phyloP scores from a whole-genome alignment of 2,113 vertebrate species.

The Oncorhynchus masou region DNA sequence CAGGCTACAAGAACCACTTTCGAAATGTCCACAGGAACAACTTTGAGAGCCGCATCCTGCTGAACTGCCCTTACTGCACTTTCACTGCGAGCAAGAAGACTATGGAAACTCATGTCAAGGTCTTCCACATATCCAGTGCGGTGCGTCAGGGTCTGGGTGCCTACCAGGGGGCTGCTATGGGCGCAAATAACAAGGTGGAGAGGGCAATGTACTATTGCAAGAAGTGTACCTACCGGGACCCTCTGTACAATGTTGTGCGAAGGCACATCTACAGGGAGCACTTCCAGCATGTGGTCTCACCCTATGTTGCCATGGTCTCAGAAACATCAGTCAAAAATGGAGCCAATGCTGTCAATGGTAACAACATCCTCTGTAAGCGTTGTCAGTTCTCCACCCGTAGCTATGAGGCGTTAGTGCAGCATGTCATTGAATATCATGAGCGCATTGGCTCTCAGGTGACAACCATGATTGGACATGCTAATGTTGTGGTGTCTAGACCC shows the following conservation, averaged over 20 bases:
- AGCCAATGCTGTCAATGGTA: constrained; percentile 76
- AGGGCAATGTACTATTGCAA: constrained; percentile 98
- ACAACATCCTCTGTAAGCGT: constrained; percentile 90
- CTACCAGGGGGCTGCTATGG: constrained; percentile 33
- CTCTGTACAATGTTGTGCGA: constrained; percentile 93
- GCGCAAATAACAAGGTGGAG: constrained; percentile 84
- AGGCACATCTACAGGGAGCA: constrained; percentile 99
- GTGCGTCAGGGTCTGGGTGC: constrained; percentile 74
- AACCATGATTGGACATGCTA: constrained; percentile 97
- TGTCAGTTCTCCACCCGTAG: constrained; percentile 95
- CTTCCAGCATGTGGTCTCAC: constrained; percentile 94
- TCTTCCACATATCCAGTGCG: constrained; percentile 89
- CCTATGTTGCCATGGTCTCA: constrained; percentile 87
- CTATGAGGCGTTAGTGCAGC: constrained; percentile 94
- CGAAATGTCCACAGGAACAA: constrained; percentile 95
- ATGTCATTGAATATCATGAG: constrained; percentile 96
- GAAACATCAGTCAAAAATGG: constrained; percentile 88
- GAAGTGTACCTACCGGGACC: constrained; percentile 96
- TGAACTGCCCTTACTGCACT: constrained; percentile 96
- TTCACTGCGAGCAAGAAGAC: constrained; percentile 95
- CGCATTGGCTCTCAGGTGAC: constrained; percentile 95
- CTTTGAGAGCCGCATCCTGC: constrained; percentile 91
- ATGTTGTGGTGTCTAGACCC: constrained; percentile 81
- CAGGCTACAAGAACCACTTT: constrained; percentile 99
- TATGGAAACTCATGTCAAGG: constrained; percentile 96